A percentile compares a stretch with the other conserved stretches of the same genome.
Evolutionary conservation across 1,140 invertebrate genomes (phyloP).

Genomic region (Lutraria rhynchaena): DNA sequence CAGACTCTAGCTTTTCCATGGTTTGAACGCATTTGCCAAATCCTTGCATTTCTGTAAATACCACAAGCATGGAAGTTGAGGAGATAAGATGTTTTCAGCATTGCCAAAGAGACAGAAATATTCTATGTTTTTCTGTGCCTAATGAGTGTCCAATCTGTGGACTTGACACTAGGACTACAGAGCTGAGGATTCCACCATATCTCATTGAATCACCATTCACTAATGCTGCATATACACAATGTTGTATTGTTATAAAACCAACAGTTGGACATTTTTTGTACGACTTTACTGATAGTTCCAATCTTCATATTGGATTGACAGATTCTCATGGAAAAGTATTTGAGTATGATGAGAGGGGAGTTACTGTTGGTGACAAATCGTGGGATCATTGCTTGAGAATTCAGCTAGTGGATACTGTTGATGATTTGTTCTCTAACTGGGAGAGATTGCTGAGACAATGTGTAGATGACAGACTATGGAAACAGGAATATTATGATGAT

Average conservation of each 20-base stretch:
- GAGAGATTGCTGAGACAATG: not conserved
- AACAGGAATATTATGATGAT: slow-evolving; percentile 20
- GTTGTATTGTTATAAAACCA: slow-evolving; percentile 54
- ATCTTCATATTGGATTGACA: slow-evolving; percentile 53
- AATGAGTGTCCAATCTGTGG: slow-evolving; percentile 34
- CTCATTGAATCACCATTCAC: slow-evolving; percentile 37
- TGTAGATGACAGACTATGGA: slow-evolving; percentile 15
- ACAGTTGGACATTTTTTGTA: slow-evolving; percentile 40
- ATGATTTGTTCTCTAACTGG: not conserved
- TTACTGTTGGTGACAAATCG: slow-evolving; percentile 5
- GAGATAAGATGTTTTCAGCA: slow-evolving; percentile 53
- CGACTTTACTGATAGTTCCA: slow-evolving; percentile 34
- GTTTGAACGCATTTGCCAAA: too few species aligned
- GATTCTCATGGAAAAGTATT: slow-evolving; percentile 30
- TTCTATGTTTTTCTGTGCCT: slow-evolving; percentile 39
- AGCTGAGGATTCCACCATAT: slow-evolving; percentile 42
- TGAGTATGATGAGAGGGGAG: slow-evolving; percentile 54
- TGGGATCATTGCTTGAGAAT: slow-evolving; percentile 47
- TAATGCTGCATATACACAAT: not conserved
- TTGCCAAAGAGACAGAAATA: slow-evolving; percentile 34
- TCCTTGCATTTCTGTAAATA: too few species aligned
- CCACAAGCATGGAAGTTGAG: slow-evolving; percentile 2
- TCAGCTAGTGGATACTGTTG: not conserved
- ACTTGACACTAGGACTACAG: not conserved
- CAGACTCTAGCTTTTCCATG: too few species aligned